These are phyloP conservation scores for Coecobrya sp. DNA, from an alignment of 2,888 invertebrate species.

Conservation along the genomic window DNA sequence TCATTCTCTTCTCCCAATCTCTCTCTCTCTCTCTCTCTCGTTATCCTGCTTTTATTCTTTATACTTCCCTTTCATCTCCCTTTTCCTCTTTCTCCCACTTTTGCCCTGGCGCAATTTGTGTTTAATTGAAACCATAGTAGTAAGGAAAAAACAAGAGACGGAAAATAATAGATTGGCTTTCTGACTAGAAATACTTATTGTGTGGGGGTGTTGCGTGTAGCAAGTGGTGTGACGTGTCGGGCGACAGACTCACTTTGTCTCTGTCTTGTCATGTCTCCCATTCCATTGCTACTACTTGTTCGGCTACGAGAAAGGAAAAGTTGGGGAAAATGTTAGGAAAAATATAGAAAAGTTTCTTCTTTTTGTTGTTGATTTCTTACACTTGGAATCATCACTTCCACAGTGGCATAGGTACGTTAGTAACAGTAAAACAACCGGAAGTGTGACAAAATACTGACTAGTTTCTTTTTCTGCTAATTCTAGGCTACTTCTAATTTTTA, in stretches of 20 bases:
- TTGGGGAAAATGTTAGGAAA: not conserved
- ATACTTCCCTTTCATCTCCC: not conserved
- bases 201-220: not conserved
- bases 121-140: constrained; percentile 12
- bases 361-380: not conserved
- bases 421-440: constrained; percentile 52
- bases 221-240: not conserved
- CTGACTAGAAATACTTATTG: not conserved
- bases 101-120: constrained; percentile 19
- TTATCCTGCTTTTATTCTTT: not conserved
- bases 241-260: constrained; percentile 16
- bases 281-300: no score
- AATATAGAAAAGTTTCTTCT: not conserved
- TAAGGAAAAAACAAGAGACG: not conserved
- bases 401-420: no score
- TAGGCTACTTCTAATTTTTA: no score
- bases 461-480: no score
- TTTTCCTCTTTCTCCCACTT: not conserved
- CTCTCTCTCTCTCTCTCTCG: not conserved
- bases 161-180: not conserved
- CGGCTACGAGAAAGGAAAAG: not conserved
- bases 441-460: constrained; percentile 72
- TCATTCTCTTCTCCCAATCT: not conserved
- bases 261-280: constrained; percentile 26
- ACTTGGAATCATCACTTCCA: not conserved